phyloP scores from a whole-genome alignment of 2,113 vertebrate genomes.

The Petroica traversi region DNA sequence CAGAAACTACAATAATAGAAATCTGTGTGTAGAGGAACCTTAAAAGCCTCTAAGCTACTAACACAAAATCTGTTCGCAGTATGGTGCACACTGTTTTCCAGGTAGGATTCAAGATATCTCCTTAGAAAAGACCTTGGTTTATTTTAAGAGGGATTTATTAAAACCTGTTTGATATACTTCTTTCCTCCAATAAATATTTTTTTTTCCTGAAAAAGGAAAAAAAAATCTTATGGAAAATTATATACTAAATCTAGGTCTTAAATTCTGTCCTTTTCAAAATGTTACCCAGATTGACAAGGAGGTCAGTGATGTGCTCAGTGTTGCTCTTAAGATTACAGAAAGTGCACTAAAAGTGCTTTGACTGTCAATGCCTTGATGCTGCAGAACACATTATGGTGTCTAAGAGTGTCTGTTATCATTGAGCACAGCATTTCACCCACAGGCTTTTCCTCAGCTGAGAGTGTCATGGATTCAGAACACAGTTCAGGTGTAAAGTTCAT shows the following conservation, averaged over 20 bases:
- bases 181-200: neutral
- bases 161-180: neutral
- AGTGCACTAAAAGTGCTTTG: neutral
- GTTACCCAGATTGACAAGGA: neutral
- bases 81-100: neutral
- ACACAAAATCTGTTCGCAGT: neutral
- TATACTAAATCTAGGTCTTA: neutral
- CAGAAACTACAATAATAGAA: neutral
- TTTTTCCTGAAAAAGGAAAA: neutral
- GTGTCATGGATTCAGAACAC: neutral
- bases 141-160: neutral
- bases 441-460: neutral
- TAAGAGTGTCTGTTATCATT: neutral
- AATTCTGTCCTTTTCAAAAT: neutral
- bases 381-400: neutral
- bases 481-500: neutral
- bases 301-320: fast-evolving
- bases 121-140: neutral
- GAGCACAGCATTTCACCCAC: neutral
- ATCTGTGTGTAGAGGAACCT: neutral
- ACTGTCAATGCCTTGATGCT: neutral
- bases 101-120: neutral
- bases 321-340: neutral
- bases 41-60: neutral
- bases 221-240: neutral